Percentiles rank a stretch among this genome's conserved stretches.
Conservation (phyloP, 35 echinoderm and acorn worm species). For the Patiria miniata region DNA sequence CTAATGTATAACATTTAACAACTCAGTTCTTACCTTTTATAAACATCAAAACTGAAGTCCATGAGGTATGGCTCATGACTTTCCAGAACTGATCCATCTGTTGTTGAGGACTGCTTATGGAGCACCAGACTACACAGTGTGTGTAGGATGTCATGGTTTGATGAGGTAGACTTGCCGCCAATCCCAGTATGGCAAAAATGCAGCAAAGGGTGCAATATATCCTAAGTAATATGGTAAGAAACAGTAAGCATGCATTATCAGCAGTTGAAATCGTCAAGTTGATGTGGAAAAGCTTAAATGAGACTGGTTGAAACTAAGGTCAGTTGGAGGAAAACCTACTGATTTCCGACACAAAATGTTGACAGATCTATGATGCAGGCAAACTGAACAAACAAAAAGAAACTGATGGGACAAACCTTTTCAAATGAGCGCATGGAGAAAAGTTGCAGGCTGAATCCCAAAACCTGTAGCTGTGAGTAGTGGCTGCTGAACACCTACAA, state of each 20-base stretch:
- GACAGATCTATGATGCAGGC: no score
- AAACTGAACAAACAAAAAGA: background rate
- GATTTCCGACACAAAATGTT: no score
- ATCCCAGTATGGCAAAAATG: constrained; percentile 56
- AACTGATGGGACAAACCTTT: constrained; percentile 4
- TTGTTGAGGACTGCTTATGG: constrained; percentile 10
- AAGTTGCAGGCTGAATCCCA: constrained; percentile 44
- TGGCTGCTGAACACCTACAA: constrained; percentile 57
- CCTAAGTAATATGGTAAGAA: constrained; percentile 18
- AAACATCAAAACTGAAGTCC: constrained; percentile 65
- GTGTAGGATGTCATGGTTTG: constrained; percentile 63
- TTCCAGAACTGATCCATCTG: constrained; percentile 30
- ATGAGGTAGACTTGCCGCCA: background rate
- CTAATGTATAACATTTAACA: no score
- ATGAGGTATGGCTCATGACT: constrained; percentile 45
- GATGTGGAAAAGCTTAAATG: no score
- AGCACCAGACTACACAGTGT: constrained; percentile 58
- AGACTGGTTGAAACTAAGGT: no score
- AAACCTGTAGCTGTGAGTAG: constrained; percentile 23
- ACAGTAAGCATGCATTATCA: no score
- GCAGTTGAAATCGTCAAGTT: no score
- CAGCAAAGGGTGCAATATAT: constrained; percentile 58
- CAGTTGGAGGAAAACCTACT: no score
- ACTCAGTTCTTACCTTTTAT: constrained; percentile 11
- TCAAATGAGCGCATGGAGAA: constrained; percentile 34